These are phyloP conservation scores for Nipponacmea schrenckii DNA, from an alignment of 2,888 invertebrate genomes.

Conservation along the genomic window DNA sequence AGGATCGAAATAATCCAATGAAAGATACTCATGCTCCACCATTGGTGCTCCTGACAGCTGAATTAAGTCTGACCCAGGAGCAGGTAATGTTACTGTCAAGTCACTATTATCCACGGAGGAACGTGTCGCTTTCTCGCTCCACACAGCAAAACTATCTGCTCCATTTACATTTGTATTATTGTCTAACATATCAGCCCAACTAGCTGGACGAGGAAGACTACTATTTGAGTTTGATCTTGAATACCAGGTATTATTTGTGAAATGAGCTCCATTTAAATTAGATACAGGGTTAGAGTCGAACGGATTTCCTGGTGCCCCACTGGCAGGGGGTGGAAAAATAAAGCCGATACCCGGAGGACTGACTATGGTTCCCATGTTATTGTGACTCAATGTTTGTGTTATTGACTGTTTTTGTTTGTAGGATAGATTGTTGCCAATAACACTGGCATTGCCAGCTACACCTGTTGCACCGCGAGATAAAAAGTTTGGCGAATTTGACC, in stretches of 20 bases:
- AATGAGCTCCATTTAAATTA: neutral
- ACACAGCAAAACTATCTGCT: constrained; percentile 3
- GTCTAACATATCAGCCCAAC: constrained; percentile 16
- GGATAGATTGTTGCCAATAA: no score
- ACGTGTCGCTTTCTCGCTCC: neutral
- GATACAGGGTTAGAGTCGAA: constrained; percentile 5
- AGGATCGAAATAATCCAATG: constrained; percentile 56
- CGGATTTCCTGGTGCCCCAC: constrained; percentile 11
- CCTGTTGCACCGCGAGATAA: neutral
- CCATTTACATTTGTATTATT: neutral
- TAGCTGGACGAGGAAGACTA: constrained; percentile 20
- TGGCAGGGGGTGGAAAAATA: constrained; percentile 8
- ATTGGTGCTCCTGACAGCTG: constrained; percentile 37
- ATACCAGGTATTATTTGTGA: neutral
- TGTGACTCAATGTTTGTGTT: constrained; percentile 3
- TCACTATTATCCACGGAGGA: constrained; percentile 7
- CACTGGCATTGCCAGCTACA: constrained; percentile 11
- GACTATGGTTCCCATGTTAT: neutral
- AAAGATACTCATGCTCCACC: constrained; percentile 55
- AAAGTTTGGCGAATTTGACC: neutral
- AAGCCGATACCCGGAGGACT: constrained; percentile 21
- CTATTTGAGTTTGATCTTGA: constrained; percentile 10
- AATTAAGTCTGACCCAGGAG: constrained; percentile 43
- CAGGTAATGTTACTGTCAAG: constrained; percentile 25
- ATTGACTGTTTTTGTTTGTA: constrained; percentile 10